Conservation (phyloP, 2,113 vertebrate species). For the Salvator merianae region DNA sequence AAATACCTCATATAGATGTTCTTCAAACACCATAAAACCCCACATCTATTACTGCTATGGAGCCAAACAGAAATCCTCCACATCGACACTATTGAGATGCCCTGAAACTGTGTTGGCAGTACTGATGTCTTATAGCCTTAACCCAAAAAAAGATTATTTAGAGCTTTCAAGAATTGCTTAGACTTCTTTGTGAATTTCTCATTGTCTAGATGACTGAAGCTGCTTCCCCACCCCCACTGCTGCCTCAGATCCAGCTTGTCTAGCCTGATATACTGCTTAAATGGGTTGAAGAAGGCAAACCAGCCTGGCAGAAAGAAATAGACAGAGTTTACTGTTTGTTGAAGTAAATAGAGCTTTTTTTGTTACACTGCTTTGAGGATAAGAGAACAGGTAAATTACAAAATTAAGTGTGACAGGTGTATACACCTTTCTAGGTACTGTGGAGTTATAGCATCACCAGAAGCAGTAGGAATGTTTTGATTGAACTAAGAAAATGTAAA, state of each 20-base stretch:
- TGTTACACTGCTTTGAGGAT: neutral
- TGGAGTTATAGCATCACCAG: constrained; percentile 11
- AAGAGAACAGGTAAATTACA: constrained; percentile 8
- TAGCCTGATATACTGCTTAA: constrained; percentile 51
- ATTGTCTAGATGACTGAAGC: constrained; percentile 52
- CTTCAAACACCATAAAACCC: too few relatives aligned
- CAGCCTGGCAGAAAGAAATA: neutral
- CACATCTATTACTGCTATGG: too few relatives aligned
- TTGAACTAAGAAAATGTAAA: neutral
- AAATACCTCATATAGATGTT: too few relatives aligned
- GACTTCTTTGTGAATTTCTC: constrained; percentile 51
- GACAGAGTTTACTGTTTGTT: neutral
- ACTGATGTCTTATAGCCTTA: constrained; percentile 19
- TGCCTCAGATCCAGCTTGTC: constrained; percentile 45
- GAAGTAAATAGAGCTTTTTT: neutral
- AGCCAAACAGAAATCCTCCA: too few relatives aligned
- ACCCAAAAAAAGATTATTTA: constrained; percentile 26
- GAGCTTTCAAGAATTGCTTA: constrained; percentile 60
- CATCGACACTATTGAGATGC: constrained; percentile 22
- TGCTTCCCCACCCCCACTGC: neutral
- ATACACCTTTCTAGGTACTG: constrained; percentile 31
- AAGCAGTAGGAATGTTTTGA: neutral
- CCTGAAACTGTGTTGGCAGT: constrained; percentile 32
- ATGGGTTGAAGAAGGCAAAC: constrained; percentile 31
- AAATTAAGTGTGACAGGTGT: neutral